Evolutionary conservation across 2,797 vertebrate species (phyloP).

Genomic region (Cephalopachus bancanus): DNA sequence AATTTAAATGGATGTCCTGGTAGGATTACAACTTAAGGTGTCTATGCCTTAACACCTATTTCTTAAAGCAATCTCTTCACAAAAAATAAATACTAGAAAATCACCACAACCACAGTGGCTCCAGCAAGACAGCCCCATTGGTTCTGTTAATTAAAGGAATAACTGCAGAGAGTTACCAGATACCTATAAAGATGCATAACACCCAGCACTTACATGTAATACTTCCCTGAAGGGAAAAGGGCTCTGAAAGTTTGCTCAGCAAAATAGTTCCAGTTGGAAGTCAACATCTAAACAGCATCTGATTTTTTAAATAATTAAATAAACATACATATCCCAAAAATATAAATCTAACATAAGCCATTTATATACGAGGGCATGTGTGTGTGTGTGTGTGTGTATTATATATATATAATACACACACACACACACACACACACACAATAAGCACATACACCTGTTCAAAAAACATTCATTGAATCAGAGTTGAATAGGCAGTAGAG

Average conservation of each 20-base stretch:
- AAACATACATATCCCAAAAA: neutral
- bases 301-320: constrained; percentile 21
- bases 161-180: constrained; percentile 50
- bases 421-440: neutral
- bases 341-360: neutral
- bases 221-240: neutral
- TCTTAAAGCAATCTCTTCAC: constrained; percentile 56
- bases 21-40: constrained; percentile 29
- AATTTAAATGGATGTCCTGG: neutral
- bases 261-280: constrained; percentile 56
- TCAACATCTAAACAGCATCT: constrained; percentile 30
- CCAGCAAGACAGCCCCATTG: neutral
- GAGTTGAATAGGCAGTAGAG: neutral
- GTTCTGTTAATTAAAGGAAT: constrained; percentile 46
- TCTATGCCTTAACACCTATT: neutral
- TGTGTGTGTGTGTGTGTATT: too few species aligned
- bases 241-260: constrained; percentile 50
- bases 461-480: constrained; percentile 38
- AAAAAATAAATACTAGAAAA: constrained; percentile 42
- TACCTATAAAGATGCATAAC: constrained; percentile 16
- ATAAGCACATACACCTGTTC: constrained; percentile 18
- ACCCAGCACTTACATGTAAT: constrained; percentile 40
- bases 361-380: neutral
- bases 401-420: too few species aligned
- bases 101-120: neutral